phyloP scores from a whole-genome alignment of 2,113 vertebrate genomes.

The Cranoglanis bouderius region DNA sequence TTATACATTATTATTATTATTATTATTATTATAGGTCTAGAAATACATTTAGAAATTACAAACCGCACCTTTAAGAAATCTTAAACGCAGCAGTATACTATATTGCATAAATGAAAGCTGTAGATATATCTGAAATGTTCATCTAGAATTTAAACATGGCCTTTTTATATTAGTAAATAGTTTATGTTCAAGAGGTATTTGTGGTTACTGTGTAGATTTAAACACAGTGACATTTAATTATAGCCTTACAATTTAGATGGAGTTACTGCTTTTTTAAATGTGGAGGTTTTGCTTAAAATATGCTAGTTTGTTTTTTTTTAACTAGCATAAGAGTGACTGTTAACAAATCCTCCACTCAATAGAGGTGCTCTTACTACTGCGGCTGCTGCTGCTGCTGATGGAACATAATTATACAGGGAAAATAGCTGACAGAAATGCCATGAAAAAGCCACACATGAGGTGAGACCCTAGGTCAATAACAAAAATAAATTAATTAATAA shows the following conservation, averaged over 20 bases:
- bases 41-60: not conserved
- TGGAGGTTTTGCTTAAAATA: no score
- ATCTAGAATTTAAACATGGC: not conserved
- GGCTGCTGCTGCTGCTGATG: not conserved
- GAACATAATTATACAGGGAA: not conserved
- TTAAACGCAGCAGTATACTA: not conserved
- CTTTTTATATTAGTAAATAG: not conserved
- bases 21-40: no score
- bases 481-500: no score
- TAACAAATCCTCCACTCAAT: constrained; percentile 3
- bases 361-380: not conserved
- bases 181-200: not conserved
- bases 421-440: not conserved
- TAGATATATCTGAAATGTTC: not conserved
- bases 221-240: not conserved
- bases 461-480: no score
- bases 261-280: not conserved
- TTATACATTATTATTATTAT: no score
- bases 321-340: not conserved
- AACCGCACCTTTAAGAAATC: not conserved
- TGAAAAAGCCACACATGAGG: not conserved
- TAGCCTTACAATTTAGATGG: not conserved
- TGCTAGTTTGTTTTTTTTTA: not conserved
- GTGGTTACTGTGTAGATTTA: not conserved
- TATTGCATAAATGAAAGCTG: not conserved